Evolutionary conservation across 2,113 vertebrate genomes (phyloP).

Genomic region (Pardalotus punctatus): DNA sequence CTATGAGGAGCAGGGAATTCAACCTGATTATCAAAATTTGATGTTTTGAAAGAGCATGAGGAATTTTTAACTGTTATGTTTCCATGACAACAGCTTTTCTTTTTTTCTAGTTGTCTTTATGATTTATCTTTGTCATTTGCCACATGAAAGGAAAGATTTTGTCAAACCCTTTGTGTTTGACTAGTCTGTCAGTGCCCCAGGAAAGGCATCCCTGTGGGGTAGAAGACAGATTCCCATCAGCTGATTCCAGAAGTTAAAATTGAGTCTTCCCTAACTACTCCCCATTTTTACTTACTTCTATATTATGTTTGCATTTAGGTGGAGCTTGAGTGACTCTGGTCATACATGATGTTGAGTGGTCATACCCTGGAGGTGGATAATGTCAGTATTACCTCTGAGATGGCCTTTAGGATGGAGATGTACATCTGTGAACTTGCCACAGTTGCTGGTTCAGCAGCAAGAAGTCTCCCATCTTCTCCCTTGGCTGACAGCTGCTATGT

Average conservation of each 20-base stretch:
- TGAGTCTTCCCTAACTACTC: not conserved
- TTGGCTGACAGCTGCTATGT: not conserved
- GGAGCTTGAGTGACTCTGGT: not conserved
- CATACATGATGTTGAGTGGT: not conserved
- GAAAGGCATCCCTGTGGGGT: not conserved
- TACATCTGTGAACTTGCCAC: not conserved
- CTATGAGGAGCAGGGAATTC: not conserved
- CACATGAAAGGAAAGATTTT: not conserved
- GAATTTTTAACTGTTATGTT: conserved; percentile 42
- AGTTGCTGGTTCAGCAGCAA: not conserved
- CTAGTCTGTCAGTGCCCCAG: not conserved
- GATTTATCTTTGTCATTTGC: not conserved
- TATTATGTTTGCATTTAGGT: not conserved
- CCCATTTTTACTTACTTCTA: not conserved
- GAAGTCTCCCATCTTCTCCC: not conserved
- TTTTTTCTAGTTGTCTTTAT: not conserved
- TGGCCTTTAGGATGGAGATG: not conserved
- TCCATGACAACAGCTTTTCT: conserved; percentile 22
- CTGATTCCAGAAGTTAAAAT: not conserved
- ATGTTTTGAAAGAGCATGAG: not conserved
- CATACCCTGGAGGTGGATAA: not conserved
- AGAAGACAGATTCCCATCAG: not conserved
- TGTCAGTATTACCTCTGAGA: not conserved
- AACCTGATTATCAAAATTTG: conserved; percentile 36
- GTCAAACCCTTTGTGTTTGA: not conserved